Evolutionary conservation across 2,113 vertebrate genomes (phyloP), one percentile per base, ranked within the genome.

Genomic region (Ascaphus truei): DNA sequence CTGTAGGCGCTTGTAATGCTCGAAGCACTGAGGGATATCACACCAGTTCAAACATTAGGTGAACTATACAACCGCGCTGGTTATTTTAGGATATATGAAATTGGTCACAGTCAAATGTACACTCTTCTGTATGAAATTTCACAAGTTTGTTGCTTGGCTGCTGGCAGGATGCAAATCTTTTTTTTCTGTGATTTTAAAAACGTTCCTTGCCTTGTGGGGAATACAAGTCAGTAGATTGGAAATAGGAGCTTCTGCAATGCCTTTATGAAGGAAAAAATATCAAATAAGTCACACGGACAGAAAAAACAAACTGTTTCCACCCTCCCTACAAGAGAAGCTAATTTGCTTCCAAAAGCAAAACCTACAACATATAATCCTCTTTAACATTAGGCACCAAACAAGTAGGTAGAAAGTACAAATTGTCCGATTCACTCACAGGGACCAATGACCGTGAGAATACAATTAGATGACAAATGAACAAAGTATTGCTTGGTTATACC

Each of bases 151-250:
- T 72, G 71, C 37, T 71, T 45, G 39, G 23, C 65, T 77, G 62
- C 73, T 79, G 72, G 64, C 65, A 13, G 76, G 22, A 34, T 47
- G 15, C 7, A 62, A 29, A 36, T 57, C 10, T 69, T 76, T 88
- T 87, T 82, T 96, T 58, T 99, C 96, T 76, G 78, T 91, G 75
- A 99, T 91, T 78, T 90, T 91, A 85, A 98, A 98, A 71, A 91
- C 87, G 82, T 98, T 99, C 74, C 86, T 94, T 75, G 89, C 90
- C 83, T 91, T 95, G 3, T 81, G 85, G 26, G 92, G 84, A 81
- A 99, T 95, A 39, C 93, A 94, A 4, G 94, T 95, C 34, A 99
- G 88, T 43, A 99, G 83, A 16, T 90, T 89, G 59, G 94, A 94
- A 62, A 96, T 84, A 1, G 95, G 94, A 8, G 88, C 88, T 58